Conservation (phyloP, 2,113 vertebrate species). For the rabbit (Oryctolagus cuniculus) region DNA sequence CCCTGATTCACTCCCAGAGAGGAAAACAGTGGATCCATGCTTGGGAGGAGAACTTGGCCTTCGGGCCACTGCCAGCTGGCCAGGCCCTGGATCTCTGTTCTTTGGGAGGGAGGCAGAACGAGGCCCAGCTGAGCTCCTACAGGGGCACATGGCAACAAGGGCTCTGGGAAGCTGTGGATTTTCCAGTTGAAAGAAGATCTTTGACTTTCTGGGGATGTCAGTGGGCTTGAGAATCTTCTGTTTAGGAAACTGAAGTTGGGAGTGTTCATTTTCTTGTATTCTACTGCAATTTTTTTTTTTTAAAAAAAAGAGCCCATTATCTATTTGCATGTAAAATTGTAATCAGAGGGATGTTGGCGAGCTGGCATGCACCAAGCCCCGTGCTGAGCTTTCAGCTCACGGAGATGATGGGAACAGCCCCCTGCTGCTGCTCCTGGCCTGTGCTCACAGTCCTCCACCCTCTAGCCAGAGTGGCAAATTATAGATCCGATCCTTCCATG, state of each 20-base stretch:
- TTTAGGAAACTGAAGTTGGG: neutral
- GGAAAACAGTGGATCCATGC: constrained; percentile 25
- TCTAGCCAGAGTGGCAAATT: neutral
- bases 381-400: neutral
- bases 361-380: fast-evolving
- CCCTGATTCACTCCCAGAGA: constrained; percentile 35
- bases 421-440: fast-evolving
- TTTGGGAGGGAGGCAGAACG: neutral
- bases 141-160: neutral
- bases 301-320: neutral
- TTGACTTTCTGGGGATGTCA: neutral
- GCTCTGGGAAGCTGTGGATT: neutral
- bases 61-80: constrained; percentile 14
- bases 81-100: neutral
- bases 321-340: neutral
- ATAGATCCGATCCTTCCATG: neutral
- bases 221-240: neutral
- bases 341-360: neutral
- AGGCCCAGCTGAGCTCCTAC: neutral
- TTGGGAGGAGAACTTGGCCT: constrained; percentile 45
- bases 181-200: neutral
- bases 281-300: neutral
- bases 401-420: neutral
- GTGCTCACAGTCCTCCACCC: neutral
- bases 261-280: neutral